Evolutionary conservation across 2,113 vertebrate genomes (phyloP).

Genomic region (Ceuthmochares aereus): DNA sequence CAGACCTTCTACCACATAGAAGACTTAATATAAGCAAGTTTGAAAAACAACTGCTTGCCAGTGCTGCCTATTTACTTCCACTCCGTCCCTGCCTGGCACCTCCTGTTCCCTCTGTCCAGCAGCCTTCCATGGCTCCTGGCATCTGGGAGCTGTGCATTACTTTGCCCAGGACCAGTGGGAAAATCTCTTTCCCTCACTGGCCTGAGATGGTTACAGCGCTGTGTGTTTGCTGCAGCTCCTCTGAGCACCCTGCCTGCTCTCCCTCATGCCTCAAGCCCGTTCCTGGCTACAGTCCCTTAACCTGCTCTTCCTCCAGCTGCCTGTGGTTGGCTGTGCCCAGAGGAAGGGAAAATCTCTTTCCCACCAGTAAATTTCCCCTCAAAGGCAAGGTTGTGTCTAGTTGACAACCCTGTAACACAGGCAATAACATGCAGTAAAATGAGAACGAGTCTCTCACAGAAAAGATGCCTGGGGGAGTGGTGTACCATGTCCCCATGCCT

Average conservation of each 20-base stretch:
- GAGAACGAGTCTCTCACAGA: not conserved
- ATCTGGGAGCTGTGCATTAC: not conserved
- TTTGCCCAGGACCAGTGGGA: not conserved
- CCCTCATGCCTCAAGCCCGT: not conserved
- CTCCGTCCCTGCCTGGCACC: not conserved
- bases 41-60: not conserved
- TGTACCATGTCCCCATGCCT: not conserved
- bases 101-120: not conserved
- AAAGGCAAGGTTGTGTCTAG: not conserved
- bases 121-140: not conserved
- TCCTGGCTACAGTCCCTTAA: rapidly evolving
- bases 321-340: not conserved
- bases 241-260: not conserved
- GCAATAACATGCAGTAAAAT: not conserved
- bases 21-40: not conserved
- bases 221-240: not conserved
- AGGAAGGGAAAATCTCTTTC: not conserved
- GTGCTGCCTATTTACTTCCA: not conserved
- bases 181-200: not conserved
- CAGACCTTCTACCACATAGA: not conserved
- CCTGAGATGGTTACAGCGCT: not conserved
- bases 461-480: not conserved
- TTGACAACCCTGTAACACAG: not conserved
- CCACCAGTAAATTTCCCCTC: not conserved
- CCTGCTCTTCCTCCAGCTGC: not conserved